Evolutionary conservation across 92 coral and sea anemone species (phyloP).

Genomic region (Plumapathes pennacea): DNA sequence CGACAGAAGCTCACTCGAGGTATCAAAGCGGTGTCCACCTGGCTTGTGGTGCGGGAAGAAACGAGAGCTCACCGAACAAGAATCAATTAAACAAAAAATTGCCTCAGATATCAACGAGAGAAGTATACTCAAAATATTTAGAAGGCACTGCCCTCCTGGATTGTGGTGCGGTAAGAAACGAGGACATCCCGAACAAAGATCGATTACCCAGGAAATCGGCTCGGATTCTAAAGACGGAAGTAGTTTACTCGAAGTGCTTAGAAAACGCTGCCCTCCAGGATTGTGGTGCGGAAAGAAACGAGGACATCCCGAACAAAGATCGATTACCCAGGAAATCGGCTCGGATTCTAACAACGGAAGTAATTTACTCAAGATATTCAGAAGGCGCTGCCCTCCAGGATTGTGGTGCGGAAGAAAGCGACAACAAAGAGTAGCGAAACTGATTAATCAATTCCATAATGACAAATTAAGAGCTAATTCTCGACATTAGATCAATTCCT

Average conservation of each 20-base stretch:
- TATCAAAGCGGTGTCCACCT: conserved; percentile 62
- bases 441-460: no score
- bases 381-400: conserved; percentile 23
- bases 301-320: not conserved
- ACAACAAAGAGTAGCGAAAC: no score
- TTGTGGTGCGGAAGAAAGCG: conserved; percentile 37
- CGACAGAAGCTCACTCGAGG: no score
- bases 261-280: conserved; percentile 77
- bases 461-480: not conserved
- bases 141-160: conserved; percentile 70
- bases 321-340: not conserved
- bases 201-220: not conserved
- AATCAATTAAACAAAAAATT: not conserved
- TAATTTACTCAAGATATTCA: not conserved
- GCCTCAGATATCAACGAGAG: not conserved
- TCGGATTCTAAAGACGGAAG: not conserved
- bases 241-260: conserved; percentile 1
- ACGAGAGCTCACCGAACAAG: conserved; percentile 22
- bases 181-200: not conserved
- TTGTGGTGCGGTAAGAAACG: conserved; percentile 84
- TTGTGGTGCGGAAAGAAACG: conserved; percentile 75
- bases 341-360: not conserved
- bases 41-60: conserved; percentile 87
- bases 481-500: conserved; percentile 3
- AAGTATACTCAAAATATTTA: not conserved